Percentiles rank a stretch among this genome's conserved stretches.
phyloP scores from a whole-genome alignment of 2,113 vertebrate species.

The Mohoua ochrocephala region DNA sequence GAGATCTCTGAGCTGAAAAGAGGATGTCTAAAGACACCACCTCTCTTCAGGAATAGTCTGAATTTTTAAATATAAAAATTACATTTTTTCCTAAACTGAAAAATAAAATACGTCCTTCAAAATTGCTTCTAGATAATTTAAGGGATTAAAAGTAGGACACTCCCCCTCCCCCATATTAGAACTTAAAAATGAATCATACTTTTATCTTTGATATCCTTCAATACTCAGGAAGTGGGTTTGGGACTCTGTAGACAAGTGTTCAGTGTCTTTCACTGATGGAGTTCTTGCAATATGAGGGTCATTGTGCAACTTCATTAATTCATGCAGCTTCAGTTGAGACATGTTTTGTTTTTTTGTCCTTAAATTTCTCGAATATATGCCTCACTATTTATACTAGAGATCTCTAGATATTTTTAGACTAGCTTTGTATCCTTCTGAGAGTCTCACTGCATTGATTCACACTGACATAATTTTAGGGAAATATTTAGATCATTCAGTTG shows the following conservation, averaged over 20 bases:
- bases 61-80: background rate
- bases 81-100: background rate
- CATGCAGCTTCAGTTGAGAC: background rate
- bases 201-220: background rate
- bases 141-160: background rate
- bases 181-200: background rate
- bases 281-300: background rate
- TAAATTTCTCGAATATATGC: background rate
- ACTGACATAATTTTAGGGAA: background rate
- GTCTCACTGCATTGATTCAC: background rate
- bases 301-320: background rate
- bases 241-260: background rate
- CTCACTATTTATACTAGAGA: background rate
- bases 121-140: background rate
- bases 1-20: background rate
- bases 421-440: background rate
- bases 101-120: background rate
- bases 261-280: background rate
- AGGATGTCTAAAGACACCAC: background rate
- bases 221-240: background rate
- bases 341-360: background rate
- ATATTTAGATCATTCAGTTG: background rate
- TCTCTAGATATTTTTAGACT: background rate
- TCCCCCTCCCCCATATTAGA: accelerated
- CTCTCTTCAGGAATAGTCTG: background rate